Base-by-base conservation (phyloP, 1,140 invertebrate genomes). In the Mizuhopecten yessoensis region DNA sequence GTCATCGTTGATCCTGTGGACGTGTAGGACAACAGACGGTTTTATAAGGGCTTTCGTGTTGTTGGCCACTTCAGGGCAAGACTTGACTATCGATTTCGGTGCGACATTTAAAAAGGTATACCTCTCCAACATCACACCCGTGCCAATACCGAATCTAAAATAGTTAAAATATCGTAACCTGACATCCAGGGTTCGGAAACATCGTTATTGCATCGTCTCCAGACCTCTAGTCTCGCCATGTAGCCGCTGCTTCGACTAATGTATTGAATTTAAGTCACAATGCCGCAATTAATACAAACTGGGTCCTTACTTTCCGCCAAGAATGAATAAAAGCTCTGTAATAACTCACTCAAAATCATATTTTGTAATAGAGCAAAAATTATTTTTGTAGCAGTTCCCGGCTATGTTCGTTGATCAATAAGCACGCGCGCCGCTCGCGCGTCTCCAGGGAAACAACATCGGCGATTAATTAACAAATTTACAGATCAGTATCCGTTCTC, bases 191-290 rank as follows among this genome's bases (percentile, higher is more conserved):
- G 57, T 75, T 75, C 1, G 29, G 57, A 75, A 29, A 75, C 57
- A 29, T 75, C 23, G 57, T 75, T 75, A 75, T n/a, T 9, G n/a
- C 11, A 11, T 13, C 23, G n/a, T 75, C 57, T 29, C 23, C n/a
- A 75, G 57, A 75, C 57, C 57, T 23, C n/a, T 75, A 1, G 57
- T 75, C 57, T 75, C 57, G 57, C 57, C 57, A 9, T 75, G 57
- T n/a, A n/a, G 57, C n/a, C n/a, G 57, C 57, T 75, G 57, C 57
- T 11, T 75, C 23, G 2, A 75, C 57, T 75, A 75, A 75, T 75
- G 57, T 75, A 75, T 75, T 75, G 57, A 75, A 75, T 75, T 75
- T 75, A 75, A 75, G 57, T 75, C 57, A 75, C 57, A 75, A 75
- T 75, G 57, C 57, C 17, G 57, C 57, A 75, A 75, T 75, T 75